Percentiles rank a stretch among this genome's conserved stretches.
phyloP scores from a whole-genome alignment of 2,113 vertebrate species.

The Aegotheles bennettii region DNA sequence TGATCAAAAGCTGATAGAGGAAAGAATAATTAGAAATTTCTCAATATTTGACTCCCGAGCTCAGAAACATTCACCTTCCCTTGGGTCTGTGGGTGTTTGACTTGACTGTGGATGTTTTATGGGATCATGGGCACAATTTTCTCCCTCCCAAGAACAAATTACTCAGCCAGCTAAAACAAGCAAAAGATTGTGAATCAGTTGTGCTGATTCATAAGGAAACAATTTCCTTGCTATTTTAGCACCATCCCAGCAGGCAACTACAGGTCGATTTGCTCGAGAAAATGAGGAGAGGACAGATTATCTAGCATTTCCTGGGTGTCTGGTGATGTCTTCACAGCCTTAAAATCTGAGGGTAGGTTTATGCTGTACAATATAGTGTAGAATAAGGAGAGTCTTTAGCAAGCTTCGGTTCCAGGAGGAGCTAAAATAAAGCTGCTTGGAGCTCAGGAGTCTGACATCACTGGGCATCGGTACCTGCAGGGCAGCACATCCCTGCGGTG shows the following conservation, averaged over 20 bases:
- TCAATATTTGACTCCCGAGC: background rate
- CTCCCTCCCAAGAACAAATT: background rate
- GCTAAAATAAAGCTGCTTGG: background rate
- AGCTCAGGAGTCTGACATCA: background rate
- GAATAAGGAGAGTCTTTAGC: background rate
- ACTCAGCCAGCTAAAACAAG: slow-evolving; percentile 24
- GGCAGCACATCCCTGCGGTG: rapidly evolving
- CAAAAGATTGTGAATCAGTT: background rate
- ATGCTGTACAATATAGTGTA: background rate
- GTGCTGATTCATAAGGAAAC: slow-evolving; percentile 48
- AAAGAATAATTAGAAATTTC: background rate
- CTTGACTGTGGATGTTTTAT: background rate
- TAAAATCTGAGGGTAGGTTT: background rate
- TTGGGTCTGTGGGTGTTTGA: background rate
- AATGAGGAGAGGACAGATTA: background rate
- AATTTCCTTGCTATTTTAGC: slow-evolving; percentile 31
- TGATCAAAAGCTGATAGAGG: background rate
- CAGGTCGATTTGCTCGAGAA: background rate
- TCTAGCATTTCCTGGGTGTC: background rate
- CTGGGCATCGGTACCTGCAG: background rate
- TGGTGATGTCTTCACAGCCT: background rate
- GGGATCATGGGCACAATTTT: background rate
- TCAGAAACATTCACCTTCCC: background rate
- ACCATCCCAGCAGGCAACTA: background rate
- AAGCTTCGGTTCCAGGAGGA: background rate